These are phyloP conservation scores for Grammomys dolichurus DNA, from an alignment of 2,113 vertebrate species.

Conservation along the genomic window DNA sequence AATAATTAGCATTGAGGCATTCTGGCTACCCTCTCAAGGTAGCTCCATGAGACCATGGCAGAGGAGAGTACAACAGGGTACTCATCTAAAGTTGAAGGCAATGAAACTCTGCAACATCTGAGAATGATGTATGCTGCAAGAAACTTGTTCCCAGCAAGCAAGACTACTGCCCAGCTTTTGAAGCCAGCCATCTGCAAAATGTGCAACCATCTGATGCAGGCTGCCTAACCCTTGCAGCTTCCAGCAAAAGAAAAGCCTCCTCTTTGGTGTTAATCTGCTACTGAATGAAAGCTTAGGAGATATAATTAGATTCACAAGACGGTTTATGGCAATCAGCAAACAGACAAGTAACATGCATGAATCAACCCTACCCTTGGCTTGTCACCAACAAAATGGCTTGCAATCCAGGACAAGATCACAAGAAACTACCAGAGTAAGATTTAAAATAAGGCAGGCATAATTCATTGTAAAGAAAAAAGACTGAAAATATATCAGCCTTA, in stretches of 20 bases:
- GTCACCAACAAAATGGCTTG: neutral
- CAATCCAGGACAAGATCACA: neutral
- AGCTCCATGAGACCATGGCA: neutral
- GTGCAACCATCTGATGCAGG: rapidly evolving
- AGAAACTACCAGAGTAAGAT: too few relatives aligned
- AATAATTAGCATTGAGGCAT: rapidly evolving
- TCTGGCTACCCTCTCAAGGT: neutral
- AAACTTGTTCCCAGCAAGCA: neutral
- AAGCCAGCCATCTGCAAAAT: neutral
- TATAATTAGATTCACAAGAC: neutral
- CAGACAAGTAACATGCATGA: neutral
- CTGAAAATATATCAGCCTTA: neutral
- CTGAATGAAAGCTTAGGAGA: neutral
- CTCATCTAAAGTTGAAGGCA: too few relatives aligned
- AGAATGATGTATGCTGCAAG: rapidly evolving
- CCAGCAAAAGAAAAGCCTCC: neutral
- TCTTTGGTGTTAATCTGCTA: neutral
- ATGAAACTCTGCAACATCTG: neutral
- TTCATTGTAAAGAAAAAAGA: neutral
- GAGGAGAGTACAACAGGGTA: rapidly evolving
- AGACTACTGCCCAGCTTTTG: rapidly evolving
- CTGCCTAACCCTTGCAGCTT: neutral
- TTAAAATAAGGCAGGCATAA: rapidly evolving
- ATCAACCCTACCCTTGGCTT: too few relatives aligned
- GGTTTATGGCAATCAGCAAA: neutral